phyloP scores from a whole-genome alignment of 2,113 vertebrate genomes.

The Oryzias celebensis region DNA sequence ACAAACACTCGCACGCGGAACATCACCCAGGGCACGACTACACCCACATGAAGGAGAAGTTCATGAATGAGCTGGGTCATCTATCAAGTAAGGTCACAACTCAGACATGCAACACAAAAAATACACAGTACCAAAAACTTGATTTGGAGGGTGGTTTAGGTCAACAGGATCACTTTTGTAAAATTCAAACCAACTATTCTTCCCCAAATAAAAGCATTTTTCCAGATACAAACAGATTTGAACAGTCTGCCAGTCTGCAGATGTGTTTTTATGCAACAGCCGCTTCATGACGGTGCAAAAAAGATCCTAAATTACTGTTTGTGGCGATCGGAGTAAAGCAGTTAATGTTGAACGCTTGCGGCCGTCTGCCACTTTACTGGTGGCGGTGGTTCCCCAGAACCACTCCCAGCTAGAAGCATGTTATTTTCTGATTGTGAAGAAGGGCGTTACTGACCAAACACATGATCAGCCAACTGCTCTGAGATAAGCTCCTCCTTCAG shows the following conservation, averaged over 20 bases:
- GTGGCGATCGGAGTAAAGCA: not conserved
- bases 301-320: not conserved
- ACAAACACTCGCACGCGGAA: conserved; percentile 43
- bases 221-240: no score
- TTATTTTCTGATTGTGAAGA: conserved; percentile 48
- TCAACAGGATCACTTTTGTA: no score
- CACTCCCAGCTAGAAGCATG: conserved; percentile 24
- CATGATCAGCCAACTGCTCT: conserved; percentile 16
- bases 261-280: no score
- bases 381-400: conserved; percentile 5
- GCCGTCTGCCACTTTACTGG: not conserved
- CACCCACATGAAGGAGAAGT: conserved; percentile 80
- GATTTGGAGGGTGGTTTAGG: no score
- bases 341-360: conserved; percentile 20
- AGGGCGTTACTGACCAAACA: conserved; percentile 21
- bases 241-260: no score
- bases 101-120: no score
- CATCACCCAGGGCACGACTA: conserved; percentile 71
- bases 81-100: conserved; percentile 64
- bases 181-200: no score
- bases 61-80: conserved; percentile 77
- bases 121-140: no score
- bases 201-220: no score
- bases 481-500: conserved; percentile 6
- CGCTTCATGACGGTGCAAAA: no score